Base-by-base conservation (phyloP, 2,113 vertebrate species). In the Hemibagrus wyckioides region DNA sequence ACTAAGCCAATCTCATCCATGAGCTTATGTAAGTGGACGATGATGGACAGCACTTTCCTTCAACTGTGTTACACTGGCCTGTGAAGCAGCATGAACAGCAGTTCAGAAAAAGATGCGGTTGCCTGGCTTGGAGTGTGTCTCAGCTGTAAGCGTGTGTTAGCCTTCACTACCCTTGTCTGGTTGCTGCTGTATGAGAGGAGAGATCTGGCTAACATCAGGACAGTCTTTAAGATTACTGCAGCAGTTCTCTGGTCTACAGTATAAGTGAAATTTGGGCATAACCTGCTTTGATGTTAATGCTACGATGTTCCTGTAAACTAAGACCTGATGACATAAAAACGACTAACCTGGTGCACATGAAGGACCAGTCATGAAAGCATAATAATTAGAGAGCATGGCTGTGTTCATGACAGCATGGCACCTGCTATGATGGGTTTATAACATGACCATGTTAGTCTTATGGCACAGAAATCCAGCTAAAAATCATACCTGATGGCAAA, bases 401-500 rank as follows among this genome's bases (percentile, higher is more conserved):
- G 4, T 17, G 30, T 33, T 71, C 36, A 39, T 23, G 65, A 36
- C 15, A 19, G 69, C 33, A 11, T 23, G 33, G 21, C 36, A 23
- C 21, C 69, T 75, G 39, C 71, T 25, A 44, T 4, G 71, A 28
- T 44, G 41, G 13, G 39, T 75, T 28, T 75, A 75, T 14, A 23
- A 75, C 71, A 75, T 15, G 15, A 77, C 28, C 28, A 50, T 52
- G 44, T 9, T 44, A 52, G 44, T 28, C 39, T 75, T 50, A 75
- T 5, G 71, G 3, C 6, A 17, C 71, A 50, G 28, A 13, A 50
- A n/a, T 77, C 48, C 52, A 8, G 28, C 48, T 54, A 21, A 14
- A 52, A 52, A 79, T n/a, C 94, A 61, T 92, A 99, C 98, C 98
- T 97, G 97, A 95, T 33, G 98, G 97, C 90, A 99, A 95, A 92